phyloP scores from a whole-genome alignment of 2,888 invertebrate genomes.

The Oegoconia quadripuncta region DNA sequence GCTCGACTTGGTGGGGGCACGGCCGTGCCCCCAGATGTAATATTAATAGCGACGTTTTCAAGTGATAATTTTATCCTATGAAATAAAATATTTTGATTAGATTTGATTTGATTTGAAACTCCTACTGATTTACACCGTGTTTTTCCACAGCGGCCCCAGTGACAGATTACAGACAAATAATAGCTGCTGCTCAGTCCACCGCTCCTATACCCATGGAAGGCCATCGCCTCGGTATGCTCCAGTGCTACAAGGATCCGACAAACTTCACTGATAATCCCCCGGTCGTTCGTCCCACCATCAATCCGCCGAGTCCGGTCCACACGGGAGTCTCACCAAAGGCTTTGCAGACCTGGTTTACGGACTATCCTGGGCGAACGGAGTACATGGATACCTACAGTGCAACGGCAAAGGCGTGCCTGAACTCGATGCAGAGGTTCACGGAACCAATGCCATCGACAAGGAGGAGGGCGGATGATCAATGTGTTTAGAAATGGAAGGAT shows the following conservation, averaged over 20 bases:
- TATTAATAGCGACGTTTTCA: too few species aligned
- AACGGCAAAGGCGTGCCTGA: conserved; percentile 78
- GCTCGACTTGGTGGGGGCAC: too few species aligned
- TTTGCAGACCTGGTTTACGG: conserved; percentile 73
- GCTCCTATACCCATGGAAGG: conserved; percentile 79
- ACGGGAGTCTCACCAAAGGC: conserved; percentile 67
- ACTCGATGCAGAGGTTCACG: conserved; percentile 80
- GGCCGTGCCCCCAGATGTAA: too few species aligned
- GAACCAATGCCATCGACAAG: conserved; percentile 82
- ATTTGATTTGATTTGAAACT: too few species aligned
- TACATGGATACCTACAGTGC: conserved; percentile 81
- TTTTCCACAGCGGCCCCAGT: background rate
- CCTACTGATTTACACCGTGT: too few species aligned
- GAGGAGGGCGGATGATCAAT: conserved; percentile 76
- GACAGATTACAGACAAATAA: conserved; percentile 2
- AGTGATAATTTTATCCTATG: too few species aligned
- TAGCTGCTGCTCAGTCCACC: conserved; percentile 41
- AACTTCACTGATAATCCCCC: conserved; percentile 75
- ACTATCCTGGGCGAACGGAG: conserved; percentile 80
- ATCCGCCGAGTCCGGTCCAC: conserved; percentile 63
- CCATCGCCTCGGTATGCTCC: conserved; percentile 73
- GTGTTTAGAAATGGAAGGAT: conserved; percentile 40
- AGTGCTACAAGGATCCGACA: conserved; percentile 81
- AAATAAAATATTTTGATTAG: too few species aligned
- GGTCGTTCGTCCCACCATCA: conserved; percentile 74